phyloP scores from a whole-genome alignment of 1,140 invertebrate species.

The Pseudachorutes palmiensis region DNA sequence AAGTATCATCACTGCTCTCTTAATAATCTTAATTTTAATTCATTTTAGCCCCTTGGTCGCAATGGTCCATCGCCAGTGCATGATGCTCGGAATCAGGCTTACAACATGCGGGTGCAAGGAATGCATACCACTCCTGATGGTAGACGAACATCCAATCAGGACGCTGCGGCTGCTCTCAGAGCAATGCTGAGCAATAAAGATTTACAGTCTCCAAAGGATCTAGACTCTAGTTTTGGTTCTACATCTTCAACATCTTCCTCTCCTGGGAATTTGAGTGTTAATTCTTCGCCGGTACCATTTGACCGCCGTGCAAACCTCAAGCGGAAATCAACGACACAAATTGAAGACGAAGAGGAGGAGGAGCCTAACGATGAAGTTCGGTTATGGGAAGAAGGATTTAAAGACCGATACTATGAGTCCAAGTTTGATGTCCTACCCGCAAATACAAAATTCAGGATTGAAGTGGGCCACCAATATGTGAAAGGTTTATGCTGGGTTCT shows the following conservation, averaged over 20 bases:
- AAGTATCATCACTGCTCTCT: constrained; percentile 9
- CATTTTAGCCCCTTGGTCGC: constrained; percentile 34
- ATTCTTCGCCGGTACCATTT: background rate
- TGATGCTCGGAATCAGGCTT: constrained; percentile 43
- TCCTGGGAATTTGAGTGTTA: constrained; percentile 8
- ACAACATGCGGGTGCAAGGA: constrained; percentile 42
- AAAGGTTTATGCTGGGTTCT: constrained; percentile 95
- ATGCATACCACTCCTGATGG: constrained; percentile 33
- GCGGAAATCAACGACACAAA: constrained; percentile 45
- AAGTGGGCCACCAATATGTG: constrained; percentile 89
- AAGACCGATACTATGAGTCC: constrained; percentile 93
- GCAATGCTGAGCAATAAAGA: constrained; percentile 38
- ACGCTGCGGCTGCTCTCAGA: constrained; percentile 40
- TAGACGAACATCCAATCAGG: constrained; percentile 34
- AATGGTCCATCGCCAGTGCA: constrained; percentile 28
- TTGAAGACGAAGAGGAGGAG: constrained; percentile 49
- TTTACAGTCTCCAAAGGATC: constrained; percentile 7
- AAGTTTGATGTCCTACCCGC: constrained; percentile 84
- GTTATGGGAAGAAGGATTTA: constrained; percentile 96
- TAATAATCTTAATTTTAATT: constrained; percentile 16
- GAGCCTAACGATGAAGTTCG: constrained; percentile 86
- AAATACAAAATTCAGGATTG: constrained; percentile 77
- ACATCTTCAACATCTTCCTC: constrained; percentile 13
- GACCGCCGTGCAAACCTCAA: background rate
- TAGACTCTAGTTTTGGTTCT: constrained; percentile 16